Evolutionary conservation across 2,113 vertebrate genomes (phyloP), one percentile per base, ranked within the genome.

Genomic region (Ciconia stormi): DNA sequence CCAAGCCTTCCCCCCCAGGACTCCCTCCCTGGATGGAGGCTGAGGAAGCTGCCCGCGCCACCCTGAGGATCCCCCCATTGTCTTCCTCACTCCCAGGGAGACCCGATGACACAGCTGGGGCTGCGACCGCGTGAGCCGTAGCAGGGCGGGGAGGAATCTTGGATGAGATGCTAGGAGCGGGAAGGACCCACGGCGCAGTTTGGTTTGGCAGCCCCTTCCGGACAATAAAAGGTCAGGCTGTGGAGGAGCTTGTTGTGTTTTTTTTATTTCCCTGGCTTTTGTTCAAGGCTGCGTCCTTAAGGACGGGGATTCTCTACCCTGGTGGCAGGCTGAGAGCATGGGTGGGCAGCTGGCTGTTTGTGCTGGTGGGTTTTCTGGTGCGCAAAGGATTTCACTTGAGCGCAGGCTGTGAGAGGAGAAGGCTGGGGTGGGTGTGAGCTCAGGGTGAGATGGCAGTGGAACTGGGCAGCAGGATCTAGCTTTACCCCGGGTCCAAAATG

Each of bases 201-300:
- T 94, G 65, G 52, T 89, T 96, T 97, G 97, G 97, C 97, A 97
- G 89, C 82, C 42, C 30, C 17, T 9, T 22, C 40, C 7, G 56
- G 79, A 95, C 91, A 95, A 97, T 49, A 42, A 86, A 91, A 95
- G 94, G 89, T 96, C 96, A 97, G 74, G 67, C 85, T 95, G 91
- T 11, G 34, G 95, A 91, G 69, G 23, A 74, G 79, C 46, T 72
- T 95, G 69, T 63, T 74, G 87, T 82, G 63, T 19, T 40, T 50
- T 40, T 46, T 38, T 42, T 6, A 30, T 92, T 93, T 92, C 87
- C 47, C n/a, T 97, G 96, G 95, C 93, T 97, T 94, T 95, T 95
- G 52, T 95, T 97, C 95, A 97, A 96, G 96, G 93, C 67, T 84
- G 79, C 2, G 56, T 94, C 97, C 91, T 95, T 61, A 95, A 91